Evolutionary conservation across 2,797 vertebrate species (phyloP).

Genomic region (Molossus alvarezi): DNA sequence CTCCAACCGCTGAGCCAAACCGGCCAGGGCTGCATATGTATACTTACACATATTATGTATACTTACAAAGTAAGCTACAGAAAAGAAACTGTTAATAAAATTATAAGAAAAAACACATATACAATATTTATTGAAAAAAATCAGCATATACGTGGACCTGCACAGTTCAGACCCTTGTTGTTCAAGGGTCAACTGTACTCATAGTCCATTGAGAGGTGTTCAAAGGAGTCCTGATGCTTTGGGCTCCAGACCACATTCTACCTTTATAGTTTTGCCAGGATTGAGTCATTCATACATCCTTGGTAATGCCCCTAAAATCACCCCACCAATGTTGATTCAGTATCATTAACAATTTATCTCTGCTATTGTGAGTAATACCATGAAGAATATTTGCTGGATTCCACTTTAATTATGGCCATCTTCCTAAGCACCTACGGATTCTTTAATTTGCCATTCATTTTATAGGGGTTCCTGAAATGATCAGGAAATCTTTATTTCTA

Average conservation of each 20-base stretch:
- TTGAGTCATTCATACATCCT: not conserved
- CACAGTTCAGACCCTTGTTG: not conserved
- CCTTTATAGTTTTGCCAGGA: slow-evolving; percentile 2
- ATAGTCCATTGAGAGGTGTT: slow-evolving; percentile 1
- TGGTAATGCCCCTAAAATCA: slow-evolving; percentile 11
- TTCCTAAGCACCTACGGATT: not conserved
- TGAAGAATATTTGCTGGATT: slow-evolving; percentile 39
- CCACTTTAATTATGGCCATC: not conserved
- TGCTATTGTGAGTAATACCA: not conserved
- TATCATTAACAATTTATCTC: slow-evolving; percentile 2
- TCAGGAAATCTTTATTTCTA: slow-evolving; percentile 25
- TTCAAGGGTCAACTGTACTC: not conserved
- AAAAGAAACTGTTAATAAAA: not conserved
- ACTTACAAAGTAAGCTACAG: not conserved
- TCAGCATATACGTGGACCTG: not conserved
- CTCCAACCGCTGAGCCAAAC: too few species aligned
- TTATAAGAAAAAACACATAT: not conserved
- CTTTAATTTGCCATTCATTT: slow-evolving; percentile 45
- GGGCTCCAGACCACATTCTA: not conserved
- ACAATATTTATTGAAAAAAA: not conserved
- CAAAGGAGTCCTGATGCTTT: not conserved
- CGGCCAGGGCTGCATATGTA: not conserved
- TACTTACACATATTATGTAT: not conserved
- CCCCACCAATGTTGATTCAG: not conserved
- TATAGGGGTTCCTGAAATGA: not conserved